Conservation (phyloP, 1,140 invertebrate species). For the Tetragonula clypearis region DNA sequence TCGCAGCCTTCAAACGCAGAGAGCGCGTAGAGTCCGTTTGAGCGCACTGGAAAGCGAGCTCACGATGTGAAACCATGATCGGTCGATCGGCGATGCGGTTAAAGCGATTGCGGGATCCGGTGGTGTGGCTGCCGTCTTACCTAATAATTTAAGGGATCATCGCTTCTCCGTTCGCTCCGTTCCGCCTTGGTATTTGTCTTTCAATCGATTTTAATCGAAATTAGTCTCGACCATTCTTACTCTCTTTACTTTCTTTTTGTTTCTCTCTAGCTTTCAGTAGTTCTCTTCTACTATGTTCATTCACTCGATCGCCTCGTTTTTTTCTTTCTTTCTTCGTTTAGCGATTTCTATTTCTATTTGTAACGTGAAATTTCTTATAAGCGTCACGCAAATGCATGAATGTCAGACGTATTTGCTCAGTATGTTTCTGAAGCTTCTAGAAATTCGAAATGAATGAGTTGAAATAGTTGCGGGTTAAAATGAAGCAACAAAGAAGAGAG, state of each 20-base stretch:
- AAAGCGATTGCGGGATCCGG: constrained; percentile 1
- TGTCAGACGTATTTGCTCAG: no score
- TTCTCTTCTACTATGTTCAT: no score
- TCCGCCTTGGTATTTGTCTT: constrained; percentile 27
- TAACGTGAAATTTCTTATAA: no score
- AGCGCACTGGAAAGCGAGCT: not conserved
- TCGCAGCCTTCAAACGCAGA: not conserved
- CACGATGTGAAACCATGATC: not conserved
- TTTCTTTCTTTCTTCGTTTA: not conserved
- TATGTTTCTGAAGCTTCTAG: no score
- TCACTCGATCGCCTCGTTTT: no score
- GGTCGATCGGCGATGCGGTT: constrained; percentile 10
- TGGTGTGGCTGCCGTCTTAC: not conserved
- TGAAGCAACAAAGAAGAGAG: no score
- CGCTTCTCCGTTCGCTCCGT: not conserved
- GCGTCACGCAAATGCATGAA: no score
- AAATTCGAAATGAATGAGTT: no score
- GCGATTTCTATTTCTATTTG: not conserved
- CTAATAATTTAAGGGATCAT: constrained; percentile 21
- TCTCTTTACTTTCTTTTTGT: no score
- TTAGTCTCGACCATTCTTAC: not conserved
- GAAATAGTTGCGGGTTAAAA: no score
- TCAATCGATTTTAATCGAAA: constrained; percentile 23
- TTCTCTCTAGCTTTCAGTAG: not conserved
- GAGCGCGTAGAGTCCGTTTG: not conserved